A percentile compares a stretch with the other conserved stretches of the same genome.
These are phyloP conservation scores for Hydrozoanthus tunicans DNA, from an alignment of 64 coral and sea anemone species.

Conservation along the genomic window DNA sequence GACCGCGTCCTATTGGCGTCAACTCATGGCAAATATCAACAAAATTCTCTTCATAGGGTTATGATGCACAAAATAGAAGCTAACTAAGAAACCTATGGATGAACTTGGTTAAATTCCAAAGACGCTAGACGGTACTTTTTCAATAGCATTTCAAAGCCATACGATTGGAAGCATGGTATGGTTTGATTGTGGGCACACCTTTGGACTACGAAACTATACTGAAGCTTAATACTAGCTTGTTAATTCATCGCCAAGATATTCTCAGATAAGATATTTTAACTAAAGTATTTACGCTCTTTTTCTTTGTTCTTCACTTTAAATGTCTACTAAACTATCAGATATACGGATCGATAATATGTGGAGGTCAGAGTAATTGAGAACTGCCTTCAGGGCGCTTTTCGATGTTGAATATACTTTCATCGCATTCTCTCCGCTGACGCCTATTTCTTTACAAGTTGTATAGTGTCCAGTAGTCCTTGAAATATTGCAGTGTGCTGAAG, in stretches of 20 bases:
- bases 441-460: constrained; percentile 49
- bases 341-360: constrained; percentile 19
- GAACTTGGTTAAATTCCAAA: not conserved
- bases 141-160: not conserved
- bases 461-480: constrained; percentile 41
- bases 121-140: not conserved
- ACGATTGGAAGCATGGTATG: not conserved
- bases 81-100: not conserved
- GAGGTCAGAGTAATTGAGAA: constrained; percentile 40
- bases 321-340: constrained; percentile 37
- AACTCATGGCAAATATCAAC: not conserved
- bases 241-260: not conserved
- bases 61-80: not conserved
- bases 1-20: constrained; percentile 27
- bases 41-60: not conserved
- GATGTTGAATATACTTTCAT: constrained; percentile 40
- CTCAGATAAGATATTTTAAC: not conserved
- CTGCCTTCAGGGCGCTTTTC: constrained; percentile 32
- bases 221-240: constrained; percentile 13
- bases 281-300: not conserved
- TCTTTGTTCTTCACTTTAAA: constrained; percentile 34
- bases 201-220: not conserved
- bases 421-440: constrained; percentile 48
- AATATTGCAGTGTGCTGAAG: constrained; percentile 13
- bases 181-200: not conserved